phyloP scores from a whole-genome alignment of 2,888 invertebrate species.

The Drosophila mimetica region DNA sequence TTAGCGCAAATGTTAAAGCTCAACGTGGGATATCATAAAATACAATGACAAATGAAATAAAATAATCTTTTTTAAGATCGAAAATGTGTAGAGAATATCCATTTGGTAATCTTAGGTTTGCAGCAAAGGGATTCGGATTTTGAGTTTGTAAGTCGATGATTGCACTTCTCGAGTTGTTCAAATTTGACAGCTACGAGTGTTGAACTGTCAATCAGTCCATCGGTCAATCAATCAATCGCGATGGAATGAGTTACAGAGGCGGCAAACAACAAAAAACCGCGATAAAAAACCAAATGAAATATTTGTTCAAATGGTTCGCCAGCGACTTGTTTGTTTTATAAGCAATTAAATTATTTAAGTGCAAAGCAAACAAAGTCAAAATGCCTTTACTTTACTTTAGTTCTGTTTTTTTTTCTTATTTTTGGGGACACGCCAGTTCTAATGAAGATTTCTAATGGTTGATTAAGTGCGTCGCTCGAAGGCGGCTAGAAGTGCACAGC shows the following conservation, averaged over 20 bases:
- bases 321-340: conserved; percentile 69
- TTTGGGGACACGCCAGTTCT: conserved; percentile 56
- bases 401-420: conserved; percentile 22
- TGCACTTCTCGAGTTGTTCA: conserved; percentile 13
- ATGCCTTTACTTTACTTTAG: conserved; percentile 19
- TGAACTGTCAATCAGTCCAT: conserved; percentile 81
- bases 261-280: conserved; percentile 51
- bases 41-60: conserved; percentile 32
- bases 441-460: conserved; percentile 75
- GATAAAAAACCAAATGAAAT: conserved; percentile 42
- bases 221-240: conserved; percentile 54
- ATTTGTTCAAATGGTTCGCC: conserved; percentile 40
- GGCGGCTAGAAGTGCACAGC: conserved; percentile 1
- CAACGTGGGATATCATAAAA: conserved; percentile 62
- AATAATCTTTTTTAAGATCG: background rate
- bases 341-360: conserved; percentile 79
- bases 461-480: conserved; percentile 58
- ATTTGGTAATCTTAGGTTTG: no score
- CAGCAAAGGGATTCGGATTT: no score
- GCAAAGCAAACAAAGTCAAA: conserved; percentile 70
- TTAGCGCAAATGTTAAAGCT: conserved; percentile 76
- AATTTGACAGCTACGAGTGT: conserved; percentile 83
- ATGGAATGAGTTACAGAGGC: conserved; percentile 42
- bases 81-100: no score
- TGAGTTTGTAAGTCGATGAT: background rate